phyloP scores from a whole-genome alignment of 2,797 vertebrate genomes.

The Lithobates pipiens region DNA sequence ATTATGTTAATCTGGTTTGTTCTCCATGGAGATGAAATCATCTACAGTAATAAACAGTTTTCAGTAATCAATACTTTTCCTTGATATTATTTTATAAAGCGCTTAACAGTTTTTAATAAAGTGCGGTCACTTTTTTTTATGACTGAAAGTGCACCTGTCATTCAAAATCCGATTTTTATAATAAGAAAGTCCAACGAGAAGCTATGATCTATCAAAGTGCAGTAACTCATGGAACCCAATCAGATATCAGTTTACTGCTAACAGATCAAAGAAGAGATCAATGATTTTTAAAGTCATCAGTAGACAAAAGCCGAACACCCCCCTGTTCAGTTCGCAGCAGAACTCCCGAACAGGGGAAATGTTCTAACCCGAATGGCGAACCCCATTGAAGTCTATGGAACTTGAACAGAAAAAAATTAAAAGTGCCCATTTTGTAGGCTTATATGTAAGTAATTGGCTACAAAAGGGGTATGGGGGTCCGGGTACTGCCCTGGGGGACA shows the following conservation, averaged over 20 bases:
- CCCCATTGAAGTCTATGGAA: too few relatives aligned
- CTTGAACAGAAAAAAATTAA: too few relatives aligned
- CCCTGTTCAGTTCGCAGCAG: too few relatives aligned
- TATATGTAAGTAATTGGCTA: too few relatives aligned
- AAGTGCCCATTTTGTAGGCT: too few relatives aligned
- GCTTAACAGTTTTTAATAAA: not conserved
- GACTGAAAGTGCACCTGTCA: not conserved
- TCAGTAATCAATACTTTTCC: constrained; percentile 30
- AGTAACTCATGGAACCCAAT: not conserved
- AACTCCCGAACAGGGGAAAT: too few relatives aligned
- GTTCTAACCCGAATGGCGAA: too few relatives aligned
- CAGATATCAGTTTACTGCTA: not conserved
- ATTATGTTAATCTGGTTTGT: constrained; percentile 27
- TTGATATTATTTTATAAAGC: constrained; percentile 8
- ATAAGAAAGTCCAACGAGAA: too few relatives aligned
- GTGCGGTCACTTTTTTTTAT: not conserved
- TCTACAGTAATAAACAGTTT: constrained; percentile 7
- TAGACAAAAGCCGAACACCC: too few relatives aligned
- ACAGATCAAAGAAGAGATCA: not conserved
- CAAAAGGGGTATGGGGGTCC: too few relatives aligned
- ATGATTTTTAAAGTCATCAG: not conserved
- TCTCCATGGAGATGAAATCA: constrained; percentile 12
- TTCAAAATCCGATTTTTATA: not conserved
- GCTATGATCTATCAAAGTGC: too few relatives aligned
- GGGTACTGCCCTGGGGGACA: too few relatives aligned